Conservation (phyloP, 2,888 invertebrate genomes). For the Drosophila niveifrons region DNA sequence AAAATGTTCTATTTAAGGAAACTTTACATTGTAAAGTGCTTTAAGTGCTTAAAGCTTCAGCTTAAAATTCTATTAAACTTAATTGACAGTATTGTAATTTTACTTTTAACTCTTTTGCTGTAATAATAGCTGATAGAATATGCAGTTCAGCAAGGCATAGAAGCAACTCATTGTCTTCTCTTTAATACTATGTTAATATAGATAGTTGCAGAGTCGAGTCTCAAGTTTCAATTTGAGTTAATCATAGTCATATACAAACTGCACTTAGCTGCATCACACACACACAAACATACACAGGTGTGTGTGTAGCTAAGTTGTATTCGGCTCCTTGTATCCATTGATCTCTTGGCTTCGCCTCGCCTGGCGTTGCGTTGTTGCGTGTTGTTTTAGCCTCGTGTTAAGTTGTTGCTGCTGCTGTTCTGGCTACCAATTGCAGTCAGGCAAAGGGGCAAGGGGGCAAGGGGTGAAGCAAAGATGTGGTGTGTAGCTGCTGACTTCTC, state of each 20-base stretch:
- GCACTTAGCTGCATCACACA: not conserved
- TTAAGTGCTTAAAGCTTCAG: no score
- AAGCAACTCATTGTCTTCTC: no score
- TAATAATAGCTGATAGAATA: no score
- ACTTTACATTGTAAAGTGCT: no score
- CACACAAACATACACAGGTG: slow-evolving; percentile 1
- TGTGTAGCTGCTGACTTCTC: slow-evolving; percentile 32
- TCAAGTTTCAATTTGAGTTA: not conserved
- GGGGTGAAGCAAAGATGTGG: not conserved
- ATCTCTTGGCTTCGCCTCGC: slow-evolving; percentile 23
- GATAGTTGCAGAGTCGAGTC: not conserved
- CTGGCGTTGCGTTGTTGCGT: slow-evolving; percentile 41
- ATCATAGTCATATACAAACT: not conserved
- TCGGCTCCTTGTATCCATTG: slow-evolving; percentile 30
- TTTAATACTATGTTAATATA: not conserved
- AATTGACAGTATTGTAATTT: no score
- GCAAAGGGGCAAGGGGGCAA: slow-evolving; percentile 8
- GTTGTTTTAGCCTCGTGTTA: slow-evolving; percentile 65
- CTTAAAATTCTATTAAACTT: no score
- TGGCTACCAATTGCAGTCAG: slow-evolving; percentile 67
- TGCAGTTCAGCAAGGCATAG: no score
- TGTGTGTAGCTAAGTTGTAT: slow-evolving; percentile 4
- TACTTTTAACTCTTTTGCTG: no score
- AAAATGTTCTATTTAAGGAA: no score
- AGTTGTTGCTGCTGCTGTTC: slow-evolving; percentile 70